Base-by-base conservation (phyloP, 2,797 vertebrate genomes). In the Myotis daubentonii region DNA sequence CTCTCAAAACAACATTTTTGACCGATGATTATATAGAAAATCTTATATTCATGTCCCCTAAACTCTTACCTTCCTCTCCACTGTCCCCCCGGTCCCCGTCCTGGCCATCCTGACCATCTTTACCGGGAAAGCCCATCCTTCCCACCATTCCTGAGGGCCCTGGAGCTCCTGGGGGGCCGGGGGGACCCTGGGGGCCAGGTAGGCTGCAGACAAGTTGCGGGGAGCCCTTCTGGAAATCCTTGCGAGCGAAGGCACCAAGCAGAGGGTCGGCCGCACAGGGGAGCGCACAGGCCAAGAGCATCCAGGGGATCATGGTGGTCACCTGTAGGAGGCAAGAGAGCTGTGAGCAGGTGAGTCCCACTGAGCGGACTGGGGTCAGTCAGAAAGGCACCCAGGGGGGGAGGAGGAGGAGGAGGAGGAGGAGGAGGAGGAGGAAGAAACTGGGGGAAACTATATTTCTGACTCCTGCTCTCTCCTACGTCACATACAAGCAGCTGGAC, bases 171-270 rank as follows among this genome's bases (percentile, higher is more conserved):
- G 99, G 99, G 51, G 97, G 97, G 0, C 99, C 99, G 0, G 98
- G 98, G 2, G 99, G 98, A 2, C 99, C 99, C 0, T 97, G 98
- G 62, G 99, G 99, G 0, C 99, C 99, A 0, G 99, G 99, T 36
- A 99, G 96, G 96, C 99, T 99, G 97, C 99, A 99, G 0, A 98
- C 97, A n/a, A 99, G 97, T 97, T 99, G 98, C 44, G 99, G 99
- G 78, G 99, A 98, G 36, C 98, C 98, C 51, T 99, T 98, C 97
- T 98, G 96, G 95, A 96, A 94, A 88, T 97, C 84, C 93, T 97
- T 93, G 97, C 97, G 98, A 89, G 94, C 86, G 49, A 97, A 97
- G 91, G 98, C 98, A 3, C 96, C 98, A 0, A 98, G 93, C 94
- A 98, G 97, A 55, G 99, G 98, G 84, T 98, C 98, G 23, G 98